phyloP scores from a whole-genome alignment of 2,113 vertebrate species.

The Lates calcarifer region DNA sequence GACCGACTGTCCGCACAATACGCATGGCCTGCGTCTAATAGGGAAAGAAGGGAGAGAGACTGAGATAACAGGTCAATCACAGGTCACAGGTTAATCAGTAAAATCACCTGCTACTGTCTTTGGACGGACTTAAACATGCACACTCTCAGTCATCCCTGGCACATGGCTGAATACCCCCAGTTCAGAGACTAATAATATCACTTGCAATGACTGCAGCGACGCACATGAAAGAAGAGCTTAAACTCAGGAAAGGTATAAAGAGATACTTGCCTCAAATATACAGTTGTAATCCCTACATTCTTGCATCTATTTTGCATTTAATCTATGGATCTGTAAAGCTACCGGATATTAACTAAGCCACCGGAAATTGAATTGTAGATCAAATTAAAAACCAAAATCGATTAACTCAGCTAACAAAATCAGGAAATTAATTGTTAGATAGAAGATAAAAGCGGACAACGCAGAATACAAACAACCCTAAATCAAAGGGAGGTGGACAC shows the following conservation, averaged over 20 bases:
- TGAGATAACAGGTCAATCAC: not conserved
- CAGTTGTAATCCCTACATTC: constrained; percentile 14
- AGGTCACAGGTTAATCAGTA: not conserved
- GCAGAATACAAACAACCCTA: not conserved
- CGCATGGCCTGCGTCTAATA: constrained; percentile 89
- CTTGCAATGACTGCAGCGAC: not conserved
- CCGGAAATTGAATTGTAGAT: constrained; percentile 12
- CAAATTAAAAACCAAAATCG: not conserved
- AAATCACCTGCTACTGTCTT: not conserved
- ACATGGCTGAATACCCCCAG: not conserved
- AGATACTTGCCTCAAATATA: constrained; percentile 19
- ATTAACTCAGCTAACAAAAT: constrained; percentile 15
- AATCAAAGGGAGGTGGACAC: not conserved
- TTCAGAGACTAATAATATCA: constrained; percentile 12
- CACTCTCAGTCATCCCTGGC: not conserved
- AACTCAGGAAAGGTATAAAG: constrained; percentile 2
- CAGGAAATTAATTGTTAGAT: constrained; percentile 25
- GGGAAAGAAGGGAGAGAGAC: not conserved
- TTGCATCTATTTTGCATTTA: constrained; percentile 36
- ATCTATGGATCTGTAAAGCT: not conserved
- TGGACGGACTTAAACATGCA: constrained; percentile 5
- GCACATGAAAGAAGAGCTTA: not conserved
- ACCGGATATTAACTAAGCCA: constrained; percentile 25
- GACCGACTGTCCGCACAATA: constrained; percentile 88
- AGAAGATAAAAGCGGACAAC: not conserved